phyloP scores from a whole-genome alignment of 2,113 vertebrate genomes.

The Phrynosoma platyrhinos region DNA sequence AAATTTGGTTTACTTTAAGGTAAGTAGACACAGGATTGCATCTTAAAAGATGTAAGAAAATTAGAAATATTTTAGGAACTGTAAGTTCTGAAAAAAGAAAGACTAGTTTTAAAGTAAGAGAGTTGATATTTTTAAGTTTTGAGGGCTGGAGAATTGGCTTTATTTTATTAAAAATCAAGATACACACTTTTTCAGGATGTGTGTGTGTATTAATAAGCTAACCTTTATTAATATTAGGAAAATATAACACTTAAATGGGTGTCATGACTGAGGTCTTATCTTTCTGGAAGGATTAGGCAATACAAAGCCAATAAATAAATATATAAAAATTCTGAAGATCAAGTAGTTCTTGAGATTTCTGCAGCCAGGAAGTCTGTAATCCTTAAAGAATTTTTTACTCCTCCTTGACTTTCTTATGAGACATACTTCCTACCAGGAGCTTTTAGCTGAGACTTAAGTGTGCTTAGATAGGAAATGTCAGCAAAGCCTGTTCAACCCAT shows the following conservation, averaged over 20 bases:
- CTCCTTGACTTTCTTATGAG: slow-evolving; percentile 40
- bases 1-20: no score
- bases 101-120: background rate
- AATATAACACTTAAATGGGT: background rate
- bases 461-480: slow-evolving; percentile 42
- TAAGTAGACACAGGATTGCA: background rate
- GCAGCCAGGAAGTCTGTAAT: slow-evolving; percentile 60
- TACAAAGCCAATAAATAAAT: background rate
- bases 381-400: slow-evolving; percentile 31
- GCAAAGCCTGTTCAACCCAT: slow-evolving; percentile 9
- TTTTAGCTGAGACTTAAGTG: slow-evolving; percentile 51
- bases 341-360: slow-evolving; percentile 50
- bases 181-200: slow-evolving; percentile 22
- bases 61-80: background rate
- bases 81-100: background rate
- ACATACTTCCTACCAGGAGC: slow-evolving; percentile 24
- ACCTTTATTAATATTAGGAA: slow-evolving; percentile 31
- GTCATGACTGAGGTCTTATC: slow-evolving; percentile 13
- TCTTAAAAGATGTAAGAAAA: background rate
- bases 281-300: slow-evolving; percentile 37
- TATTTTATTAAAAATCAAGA: background rate
- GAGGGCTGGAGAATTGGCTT: background rate
- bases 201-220: slow-evolving; percentile 8
- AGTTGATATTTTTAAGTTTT: background rate
- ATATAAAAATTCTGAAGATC: slow-evolving; percentile 11